Base-by-base conservation (phyloP, 2,888 invertebrate species). In the Colostygia pectinataria region DNA sequence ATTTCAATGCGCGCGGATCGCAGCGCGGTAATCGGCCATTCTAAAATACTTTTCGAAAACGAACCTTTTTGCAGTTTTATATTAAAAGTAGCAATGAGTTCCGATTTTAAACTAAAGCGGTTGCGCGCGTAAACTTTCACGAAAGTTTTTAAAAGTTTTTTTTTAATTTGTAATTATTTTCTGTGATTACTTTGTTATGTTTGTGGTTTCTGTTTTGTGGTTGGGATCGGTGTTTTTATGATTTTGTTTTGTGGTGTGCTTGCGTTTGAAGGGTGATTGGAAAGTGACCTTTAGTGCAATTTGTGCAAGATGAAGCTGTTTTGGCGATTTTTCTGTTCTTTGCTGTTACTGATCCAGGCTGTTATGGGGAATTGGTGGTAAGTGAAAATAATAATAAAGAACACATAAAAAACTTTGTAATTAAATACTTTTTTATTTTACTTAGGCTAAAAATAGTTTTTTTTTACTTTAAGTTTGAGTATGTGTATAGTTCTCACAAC, bases 311-410 rank as follows among this genome's bases (percentile, higher is more conserved):
- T 90, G 89, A 82, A 77, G 84, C 69, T 86, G 61, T 70, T 86
- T 74, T 83, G 83, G 83, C 84, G 80, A 80, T 73, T 85, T 65
- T 63, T 84, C 65, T 81, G 77, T 60, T 77, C 68, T 56, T 65
- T 85, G 51, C 64, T 87, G 40, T 61, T 89, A 45, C 65, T 87
- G 43, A 71, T 80, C 53, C 80, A 88, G 59, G 80, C 79, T 36
- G 88, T 81, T 51, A 57, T 78, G 53, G 85, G 81, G 49, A 87
- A 83, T 54, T 90, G 89, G 89, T 90, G 89, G 89, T 90, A 77
- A 88, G 89, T 83, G 45, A 39, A 14, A 14, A n/a, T n/a, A n/a
- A n/a, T n/a, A n/a, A n/a, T n/a, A n/a, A n/a, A n/a, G n/a, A n/a
- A n/a, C n/a, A n/a, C n/a, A n/a, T n/a, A n/a, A n/a, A n/a, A n/a